Conservation (phyloP, 2,797 vertebrate genomes). For the Eidolon dupreanum region DNA sequence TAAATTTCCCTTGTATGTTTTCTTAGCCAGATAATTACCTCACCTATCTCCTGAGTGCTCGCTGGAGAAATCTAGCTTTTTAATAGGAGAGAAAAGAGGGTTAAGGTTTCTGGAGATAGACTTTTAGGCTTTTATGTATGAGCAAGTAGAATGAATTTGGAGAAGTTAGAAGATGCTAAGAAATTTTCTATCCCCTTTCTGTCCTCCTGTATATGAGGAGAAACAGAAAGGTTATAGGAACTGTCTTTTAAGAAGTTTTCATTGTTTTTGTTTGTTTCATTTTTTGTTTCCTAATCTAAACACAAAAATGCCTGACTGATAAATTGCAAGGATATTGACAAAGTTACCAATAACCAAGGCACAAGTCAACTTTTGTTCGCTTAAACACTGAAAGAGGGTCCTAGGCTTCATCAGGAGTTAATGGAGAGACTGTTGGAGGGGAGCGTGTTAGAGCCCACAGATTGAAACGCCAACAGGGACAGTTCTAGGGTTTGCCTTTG, state of each 20-base stretch:
- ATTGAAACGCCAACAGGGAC: neutral
- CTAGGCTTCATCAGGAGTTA: neutral
- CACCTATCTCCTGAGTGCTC: neutral
- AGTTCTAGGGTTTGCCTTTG: neutral
- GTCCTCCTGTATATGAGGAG: neutral
- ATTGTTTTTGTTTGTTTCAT: neutral
- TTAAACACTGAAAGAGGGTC: neutral
- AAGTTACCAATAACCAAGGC: neutral
- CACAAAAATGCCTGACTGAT: neutral
- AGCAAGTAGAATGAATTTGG: neutral
- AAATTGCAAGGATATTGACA: neutral
- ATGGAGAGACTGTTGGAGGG: neutral
- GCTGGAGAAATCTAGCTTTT: slow-evolving; percentile 16
- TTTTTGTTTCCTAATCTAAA: neutral
- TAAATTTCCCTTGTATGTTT: slow-evolving; percentile 22
- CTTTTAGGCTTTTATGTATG: neutral
- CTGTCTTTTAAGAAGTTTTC: neutral
- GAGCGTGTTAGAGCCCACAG: neutral
- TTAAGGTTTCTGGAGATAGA: neutral
- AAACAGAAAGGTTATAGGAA: neutral
- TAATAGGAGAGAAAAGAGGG: slow-evolving; percentile 26
- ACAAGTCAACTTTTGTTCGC: neutral
- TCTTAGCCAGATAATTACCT: slow-evolving; percentile 29
- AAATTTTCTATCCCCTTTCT: neutral
- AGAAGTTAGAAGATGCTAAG: neutral